Base-by-base conservation (phyloP, 53 echinoderm and acorn worm genomes). In the Luidia sarsii region DNA sequence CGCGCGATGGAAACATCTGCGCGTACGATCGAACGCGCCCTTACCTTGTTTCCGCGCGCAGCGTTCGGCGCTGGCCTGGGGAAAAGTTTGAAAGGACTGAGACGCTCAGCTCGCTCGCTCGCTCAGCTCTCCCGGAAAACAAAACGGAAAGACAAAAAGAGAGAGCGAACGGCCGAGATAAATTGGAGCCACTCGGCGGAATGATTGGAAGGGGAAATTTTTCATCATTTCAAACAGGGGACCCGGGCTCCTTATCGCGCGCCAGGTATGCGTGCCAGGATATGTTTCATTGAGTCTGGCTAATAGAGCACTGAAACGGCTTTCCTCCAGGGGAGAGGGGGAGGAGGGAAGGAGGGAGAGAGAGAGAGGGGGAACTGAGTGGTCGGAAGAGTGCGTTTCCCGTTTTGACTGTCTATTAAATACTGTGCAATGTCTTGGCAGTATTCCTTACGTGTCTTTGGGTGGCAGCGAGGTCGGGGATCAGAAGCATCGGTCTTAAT, bases 361-460 rank as follows among this genome's bases (percentile, higher is more conserved):
- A n/a, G n/a, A n/a, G n/a, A n/a, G n/a, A n/a, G n/a, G n/a, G 55
- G 54, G 72, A 15, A 36, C 35, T 32, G 19, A 19, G 60, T 43
- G 61, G 30, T 60, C 75, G 75, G 75, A 75, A 75, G 41, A 39
- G 19, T 25, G 46, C 46, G 59, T 75, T 75, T 75, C 75, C 75
- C 75, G 75, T 75, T 75, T 75, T 39, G 31, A 48, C 57, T 75
- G 60, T 60, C 75, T 29, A 61, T 75, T 59, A 75, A 75, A 30
- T 75, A 34, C 59, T 32, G 41, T 75, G 75, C 29, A 75, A 37
- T 32, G 64, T n/a, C n/a, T n/a, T n/a, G n/a, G n/a, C n/a, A n/a
- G n/a, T n/a, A n/a, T n/a, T n/a, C n/a, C n/a, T n/a, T n/a, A n/a
- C n/a, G n/a, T n/a, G n/a, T n/a, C n/a, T n/a, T n/a, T n/a, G n/a